Percentiles rank a stretch among this genome's conserved stretches.
Evolutionary conservation across 1,140 invertebrate genomes (phyloP).

Genomic region (Drosophila kanapiae): DNA sequence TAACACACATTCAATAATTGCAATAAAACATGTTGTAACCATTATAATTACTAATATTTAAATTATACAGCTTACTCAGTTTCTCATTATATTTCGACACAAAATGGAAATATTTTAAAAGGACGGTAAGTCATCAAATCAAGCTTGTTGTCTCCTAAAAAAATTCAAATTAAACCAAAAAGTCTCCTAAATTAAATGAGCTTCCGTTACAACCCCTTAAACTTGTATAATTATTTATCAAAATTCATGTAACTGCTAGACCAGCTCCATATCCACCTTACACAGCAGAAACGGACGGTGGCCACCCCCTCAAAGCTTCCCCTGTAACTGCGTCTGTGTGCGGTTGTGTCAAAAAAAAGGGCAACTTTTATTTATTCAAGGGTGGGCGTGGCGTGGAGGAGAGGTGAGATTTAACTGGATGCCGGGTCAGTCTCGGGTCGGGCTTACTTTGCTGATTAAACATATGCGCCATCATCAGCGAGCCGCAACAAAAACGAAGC

Average conservation of each 20-base stretch:
- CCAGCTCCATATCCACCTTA: neutral
- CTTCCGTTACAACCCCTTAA: neutral
- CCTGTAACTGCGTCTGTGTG: constrained; percentile 39
- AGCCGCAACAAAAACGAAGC: constrained; percentile 36
- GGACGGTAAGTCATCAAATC: too few species aligned
- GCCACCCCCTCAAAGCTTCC: constrained; percentile 6
- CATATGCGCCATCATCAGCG: constrained; percentile 56
- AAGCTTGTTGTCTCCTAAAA: too few species aligned
- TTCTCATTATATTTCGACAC: too few species aligned
- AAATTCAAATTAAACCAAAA: neutral
- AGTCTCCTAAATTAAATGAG: neutral
- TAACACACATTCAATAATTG: too few species aligned
- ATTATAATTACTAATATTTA: too few species aligned
- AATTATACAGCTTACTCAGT: too few species aligned
- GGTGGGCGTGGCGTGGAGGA: constrained; percentile 5
- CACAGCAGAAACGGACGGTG: constrained; percentile 37
- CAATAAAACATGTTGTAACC: too few species aligned
- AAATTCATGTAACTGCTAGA: constrained; percentile 1
- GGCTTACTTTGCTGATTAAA: constrained; percentile 79
- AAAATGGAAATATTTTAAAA: too few species aligned
- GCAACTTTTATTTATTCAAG: constrained; percentile 64
- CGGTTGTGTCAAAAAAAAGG: constrained; percentile 51
- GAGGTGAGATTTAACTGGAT: constrained; percentile 51
- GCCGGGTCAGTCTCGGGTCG: constrained; percentile 53
- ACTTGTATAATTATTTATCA: neutral